Base-by-base conservation (phyloP, 2,888 invertebrate genomes). In the Hirtodrosophila histrioides region DNA sequence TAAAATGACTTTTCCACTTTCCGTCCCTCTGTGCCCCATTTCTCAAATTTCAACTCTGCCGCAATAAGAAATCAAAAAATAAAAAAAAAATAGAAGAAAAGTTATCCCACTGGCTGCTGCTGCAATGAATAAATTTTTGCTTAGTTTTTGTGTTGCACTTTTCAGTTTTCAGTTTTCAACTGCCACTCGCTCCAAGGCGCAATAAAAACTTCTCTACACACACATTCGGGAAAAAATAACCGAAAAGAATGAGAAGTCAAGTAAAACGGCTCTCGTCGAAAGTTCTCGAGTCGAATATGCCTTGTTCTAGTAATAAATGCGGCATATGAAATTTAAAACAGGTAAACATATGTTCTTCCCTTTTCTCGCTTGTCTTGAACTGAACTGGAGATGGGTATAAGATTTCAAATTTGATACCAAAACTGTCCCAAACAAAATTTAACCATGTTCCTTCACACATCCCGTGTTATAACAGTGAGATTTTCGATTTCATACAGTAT, bases 111-210 rank as follows among this genome's bases (percentile, higher is more conserved):
- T 80, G 81, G 75, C 82, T 54, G 74, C 49, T 53, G 17, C 44
- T 51, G 88, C 86, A 75, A 82, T 82, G 88, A 87, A 82, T 82
- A 82, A 85, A 82, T 81, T 82, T 74, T 62, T 62, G 63, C 69
- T 60, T 73, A 50, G 77, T 66, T 82, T 77, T 84, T 56, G 37
- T 60, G 63, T 57, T 58, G 65, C 73, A 61, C 45, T 63, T 74
- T 56, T 75, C 36, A 46, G 44, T 58, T 54, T 54, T 46, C 43
- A 55, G 61, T 43, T 56, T 46, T 44, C 55, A 44, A 39, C 45
- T 37, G 69, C 44, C 41, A 45, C 41, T 46, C 27, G 43, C 49
- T 65, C 36, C 9, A 48, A 56, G 58, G 54, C 53, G 45, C 69
- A 33, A 40, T 36, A 45, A 53, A 65, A 67, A 60, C 37, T 48